Evolutionary conservation across 1,140 invertebrate genomes (phyloP), one percentile per base, ranked within the genome.

Genomic region (Meloidogyne chitwoodi): DNA sequence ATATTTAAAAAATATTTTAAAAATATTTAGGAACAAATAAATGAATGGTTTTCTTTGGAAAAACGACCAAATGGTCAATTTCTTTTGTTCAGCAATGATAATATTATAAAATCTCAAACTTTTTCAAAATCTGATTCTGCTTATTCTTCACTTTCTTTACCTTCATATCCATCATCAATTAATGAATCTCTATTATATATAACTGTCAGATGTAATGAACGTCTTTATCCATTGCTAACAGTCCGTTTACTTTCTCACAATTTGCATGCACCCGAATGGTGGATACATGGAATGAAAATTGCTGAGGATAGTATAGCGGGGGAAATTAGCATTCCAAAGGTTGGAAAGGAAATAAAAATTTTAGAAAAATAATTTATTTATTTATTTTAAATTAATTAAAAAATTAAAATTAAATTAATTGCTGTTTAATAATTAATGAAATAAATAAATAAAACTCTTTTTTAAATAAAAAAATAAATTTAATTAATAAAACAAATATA

Each of bases 131-230:
- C 61, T 14, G 29, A 48, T 31, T 72, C 75, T 8, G 31, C 87
- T 24, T 44, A 66, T 3, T 44, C 68, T 48, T 72, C 77, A 12
- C 41, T 85, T n/a, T 41, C 65, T 2, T 75, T 85, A n/a, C 86
- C 86, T 22, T 41, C 70, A 29, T 85, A 83, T 68, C 84, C 84
- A 22, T 85, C 84, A 12, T 61, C 79, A 14, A 56, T 87, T 29
- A 87, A 84, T 66, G 80, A 86, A 66, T 85, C 86, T 2, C 71
- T 79, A 22, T 68, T 85, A 24, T 85, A 86, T 66, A 65, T 85
- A n/a, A 85, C 86, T 26, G 76, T 87, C 24, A 34, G 78, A 16
- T 85, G 84, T 74, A 85, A 85, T 70, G 75, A 77, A 26, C 76
- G 78, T 64, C 48, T 80, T 3, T 84, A 81, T 77, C 84, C 84